Percentiles rank a stretch among this genome's conserved stretches.
Conservation (phyloP, 2,113 vertebrate genomes). For the Gymnorhina tibicen region DNA sequence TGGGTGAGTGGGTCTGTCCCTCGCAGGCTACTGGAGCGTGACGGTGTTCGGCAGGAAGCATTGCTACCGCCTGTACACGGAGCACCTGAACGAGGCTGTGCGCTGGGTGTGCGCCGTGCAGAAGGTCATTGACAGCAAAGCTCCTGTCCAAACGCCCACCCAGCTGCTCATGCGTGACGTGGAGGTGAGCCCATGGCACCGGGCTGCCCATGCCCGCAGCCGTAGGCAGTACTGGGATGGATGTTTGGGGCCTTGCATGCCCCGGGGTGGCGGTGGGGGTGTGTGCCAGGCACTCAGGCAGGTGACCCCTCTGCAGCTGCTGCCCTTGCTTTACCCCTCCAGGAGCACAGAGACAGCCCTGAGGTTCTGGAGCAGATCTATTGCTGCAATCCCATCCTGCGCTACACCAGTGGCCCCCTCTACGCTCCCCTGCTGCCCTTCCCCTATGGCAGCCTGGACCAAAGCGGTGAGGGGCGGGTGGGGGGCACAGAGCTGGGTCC, state of each 20-base stretch:
- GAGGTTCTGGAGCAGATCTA: conserved; percentile 94
- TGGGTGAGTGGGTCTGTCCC: background rate
- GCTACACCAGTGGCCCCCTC: conserved; percentile 88
- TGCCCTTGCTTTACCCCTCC: background rate
- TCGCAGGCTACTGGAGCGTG: conserved; percentile 88
- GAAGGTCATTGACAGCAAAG: conserved; percentile 91
- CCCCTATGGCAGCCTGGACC: conserved; percentile 83
- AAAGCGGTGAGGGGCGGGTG: conserved; percentile 77
- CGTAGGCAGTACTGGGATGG: accelerated
- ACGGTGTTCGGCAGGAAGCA: conserved; percentile 93
- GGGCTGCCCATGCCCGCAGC: accelerated
- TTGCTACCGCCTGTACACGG: conserved; percentile 86
- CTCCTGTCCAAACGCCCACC: conserved; percentile 90
- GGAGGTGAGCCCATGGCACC: conserved; percentile 68
- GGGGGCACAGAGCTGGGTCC: background rate
- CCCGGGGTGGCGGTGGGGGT: background rate
- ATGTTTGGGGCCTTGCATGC: accelerated
- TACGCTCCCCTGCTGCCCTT: conserved; percentile 93
- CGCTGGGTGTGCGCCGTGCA: conserved; percentile 91
- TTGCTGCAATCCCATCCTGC: conserved; percentile 89
- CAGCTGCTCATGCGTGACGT: conserved; percentile 93
- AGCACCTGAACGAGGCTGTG: conserved; percentile 89
- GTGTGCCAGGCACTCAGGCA: accelerated
- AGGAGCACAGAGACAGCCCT: conserved; percentile 88
- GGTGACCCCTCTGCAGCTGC: background rate